Evolutionary conservation across 2,797 vertebrate genomes (phyloP).

Genomic region (Picus viridis): DNA sequence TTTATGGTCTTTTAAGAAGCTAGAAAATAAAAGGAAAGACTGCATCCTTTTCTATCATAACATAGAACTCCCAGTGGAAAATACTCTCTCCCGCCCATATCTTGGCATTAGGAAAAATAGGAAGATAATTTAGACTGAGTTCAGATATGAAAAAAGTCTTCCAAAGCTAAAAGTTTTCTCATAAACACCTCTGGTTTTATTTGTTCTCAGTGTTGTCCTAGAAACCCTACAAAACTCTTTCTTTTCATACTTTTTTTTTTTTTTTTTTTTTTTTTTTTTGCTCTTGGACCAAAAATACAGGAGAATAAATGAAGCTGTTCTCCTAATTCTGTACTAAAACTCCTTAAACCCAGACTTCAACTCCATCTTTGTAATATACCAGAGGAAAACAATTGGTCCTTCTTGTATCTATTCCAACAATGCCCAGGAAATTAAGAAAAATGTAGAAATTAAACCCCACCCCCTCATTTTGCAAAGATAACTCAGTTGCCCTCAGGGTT

Average conservation of each 20-base stretch:
- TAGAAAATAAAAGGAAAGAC: constrained; percentile 35
- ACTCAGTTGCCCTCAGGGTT: neutral
- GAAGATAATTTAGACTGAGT: neutral
- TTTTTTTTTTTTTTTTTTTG: no score
- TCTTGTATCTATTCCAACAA: neutral
- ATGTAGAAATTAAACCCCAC: neutral
- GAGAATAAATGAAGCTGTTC: neutral
- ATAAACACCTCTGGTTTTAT: neutral
- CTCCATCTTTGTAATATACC: neutral
- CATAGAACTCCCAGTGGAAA: neutral
- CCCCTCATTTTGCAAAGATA: neutral
- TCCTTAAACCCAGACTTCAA: neutral
- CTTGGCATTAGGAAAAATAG: neutral
- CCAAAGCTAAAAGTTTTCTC: neutral
- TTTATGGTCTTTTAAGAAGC: neutral
- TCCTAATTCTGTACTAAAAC: neutral
- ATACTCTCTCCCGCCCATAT: neutral
- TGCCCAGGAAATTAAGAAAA: neutral
- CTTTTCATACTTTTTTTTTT: neutral
- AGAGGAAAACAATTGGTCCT: neutral
- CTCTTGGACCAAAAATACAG: constrained; percentile 1
- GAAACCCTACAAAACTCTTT: neutral
- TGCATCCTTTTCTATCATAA: constrained; percentile 1
- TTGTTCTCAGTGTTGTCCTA: neutral
- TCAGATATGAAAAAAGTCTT: neutral